A percentile compares a stretch with the other conserved stretches of the same genome.
Evolutionary conservation across 2,888 invertebrate genomes (phyloP).

Genomic region (Alitta virens): DNA sequence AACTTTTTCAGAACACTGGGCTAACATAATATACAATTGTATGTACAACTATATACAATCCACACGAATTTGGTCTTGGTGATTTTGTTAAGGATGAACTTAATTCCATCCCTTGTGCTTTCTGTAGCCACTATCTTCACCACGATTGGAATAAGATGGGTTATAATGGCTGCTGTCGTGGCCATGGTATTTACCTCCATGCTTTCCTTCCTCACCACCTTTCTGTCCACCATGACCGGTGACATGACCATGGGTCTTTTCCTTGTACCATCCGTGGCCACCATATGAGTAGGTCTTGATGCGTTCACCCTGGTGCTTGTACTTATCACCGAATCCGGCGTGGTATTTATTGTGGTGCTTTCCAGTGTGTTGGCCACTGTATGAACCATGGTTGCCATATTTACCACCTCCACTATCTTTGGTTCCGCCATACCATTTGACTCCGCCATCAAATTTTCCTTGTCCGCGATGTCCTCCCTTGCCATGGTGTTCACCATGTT

Average conservation of each 20-base stretch:
- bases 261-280: slow-evolving; percentile 19
- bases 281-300: slow-evolving; percentile 18
- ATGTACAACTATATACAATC: too few species aligned
- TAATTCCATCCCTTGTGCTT: slow-evolving; percentile 14
- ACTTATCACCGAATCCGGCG: slow-evolving; percentile 2
- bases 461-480: slow-evolving; percentile 8
- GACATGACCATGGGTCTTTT: slow-evolving; percentile 12
- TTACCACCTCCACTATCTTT: slow-evolving; percentile 8
- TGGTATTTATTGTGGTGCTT: slow-evolving; percentile 7
- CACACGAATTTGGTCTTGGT: too few species aligned
- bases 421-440: slow-evolving; percentile 17
- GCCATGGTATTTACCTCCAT: slow-evolving; percentile 10
- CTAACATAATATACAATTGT: too few species aligned
- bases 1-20: too few species aligned
- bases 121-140: slow-evolving; percentile 9
- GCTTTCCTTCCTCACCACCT: slow-evolving; percentile 4
- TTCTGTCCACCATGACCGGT: slow-evolving; percentile 10
- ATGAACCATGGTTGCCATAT: slow-evolving; percentile 10
- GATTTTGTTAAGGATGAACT: not conserved
- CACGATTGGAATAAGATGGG: slow-evolving; percentile 6
- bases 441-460: slow-evolving; percentile 1
- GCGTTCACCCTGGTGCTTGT: slow-evolving; percentile 16
- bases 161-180: slow-evolving; percentile 8
- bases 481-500: slow-evolving; percentile 8
- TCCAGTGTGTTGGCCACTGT: slow-evolving; percentile 3